A percentile compares a stretch with the other conserved stretches of the same genome.
phyloP scores from a whole-genome alignment of 1,140 invertebrate species.

The Drosophila persimilis region DNA sequence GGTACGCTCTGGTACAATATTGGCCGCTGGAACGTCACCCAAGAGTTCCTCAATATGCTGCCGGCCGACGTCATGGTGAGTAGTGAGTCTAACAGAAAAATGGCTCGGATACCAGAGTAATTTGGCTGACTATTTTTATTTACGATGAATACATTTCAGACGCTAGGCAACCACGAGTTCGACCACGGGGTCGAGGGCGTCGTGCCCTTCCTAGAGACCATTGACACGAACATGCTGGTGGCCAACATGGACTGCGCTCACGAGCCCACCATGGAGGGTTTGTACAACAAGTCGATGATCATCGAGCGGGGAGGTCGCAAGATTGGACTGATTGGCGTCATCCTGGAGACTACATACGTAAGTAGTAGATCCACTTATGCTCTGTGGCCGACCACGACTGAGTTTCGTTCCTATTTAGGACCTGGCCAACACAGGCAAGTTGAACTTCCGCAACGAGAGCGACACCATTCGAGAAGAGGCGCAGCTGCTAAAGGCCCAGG shows the following conservation, averaged over 20 bases:
- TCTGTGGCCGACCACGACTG: too few species aligned
- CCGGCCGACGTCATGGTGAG: conserved; percentile 92
- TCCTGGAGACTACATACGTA: conserved; percentile 88
- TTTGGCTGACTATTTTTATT: too few species aligned
- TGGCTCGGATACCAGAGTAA: too few species aligned
- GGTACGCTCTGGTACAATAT: conserved; percentile 94
- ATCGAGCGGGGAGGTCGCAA: conserved; percentile 85
- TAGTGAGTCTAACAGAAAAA: background rate
- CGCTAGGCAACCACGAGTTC: conserved; percentile 95
- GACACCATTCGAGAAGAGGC: conserved; percentile 87
- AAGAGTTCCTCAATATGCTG: conserved; percentile 90
- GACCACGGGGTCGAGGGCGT: conserved; percentile 90
- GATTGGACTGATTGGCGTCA: conserved; percentile 93
- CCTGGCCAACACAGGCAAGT: conserved; percentile 85
- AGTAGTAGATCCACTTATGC: conserved; percentile 62
- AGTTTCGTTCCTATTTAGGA: conserved; percentile 77
- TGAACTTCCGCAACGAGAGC: conserved; percentile 88
- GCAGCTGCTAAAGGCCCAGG: conserved; percentile 85
- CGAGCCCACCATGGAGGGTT: conserved; percentile 87
- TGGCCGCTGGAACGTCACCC: conserved; percentile 89
- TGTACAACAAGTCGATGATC: conserved; percentile 86
- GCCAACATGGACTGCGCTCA: conserved; percentile 90
- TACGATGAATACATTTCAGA: conserved; percentile 83
- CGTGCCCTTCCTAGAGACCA: conserved; percentile 87
- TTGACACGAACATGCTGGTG: conserved; percentile 88